Base-by-base conservation (phyloP, 2,113 vertebrate genomes). In the Brachirus orientalis region DNA sequence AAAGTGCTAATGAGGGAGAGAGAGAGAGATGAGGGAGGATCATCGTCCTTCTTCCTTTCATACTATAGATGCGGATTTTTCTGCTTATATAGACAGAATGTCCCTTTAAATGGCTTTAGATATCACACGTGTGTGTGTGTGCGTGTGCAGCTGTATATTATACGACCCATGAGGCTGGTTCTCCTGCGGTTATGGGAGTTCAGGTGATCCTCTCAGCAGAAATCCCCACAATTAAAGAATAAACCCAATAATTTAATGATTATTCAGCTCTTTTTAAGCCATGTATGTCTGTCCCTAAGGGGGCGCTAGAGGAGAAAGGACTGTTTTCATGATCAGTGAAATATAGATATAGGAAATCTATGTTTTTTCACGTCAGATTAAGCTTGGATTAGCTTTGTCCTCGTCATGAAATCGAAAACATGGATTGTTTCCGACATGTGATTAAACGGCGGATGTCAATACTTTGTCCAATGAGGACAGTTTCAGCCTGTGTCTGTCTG, bases 21-120 rank as follows among this genome's bases (percentile, higher is more conserved):
- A 10, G 51, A 22, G 38, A 8, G 75, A 35, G n/a, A n/a, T n/a
- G n/a, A n/a, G n/a, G 19, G 19, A 10, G 19, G 33, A 61, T 77
- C 38, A 57, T 80, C 66, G 22, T 56, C 69, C 72, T 74, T n/a
- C n/a, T n/a, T n/a, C n/a, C n/a, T n/a, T n/a, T 77, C 79, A 58
- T 69, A 59, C 57, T 68, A 18, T 63, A 43, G 76, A 65, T 79
- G 66, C 55, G 43, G 35, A 12, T 65, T 73, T 74, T 80, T 75
- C 60, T 78, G 77, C 80, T 63, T 62, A 63, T 72, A 64, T 43
- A 60, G 72, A 78, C 75, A 78, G 53, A 77, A 65, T 59, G 55
- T 60, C 45, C 61, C 64, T 79, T 75, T 48, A 67, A 73, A 77
- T 33, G 53, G 69, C 68, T 79, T 72, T 33, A 67, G 76, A 77